These are phyloP conservation scores for Hippocampus kuda DNA, from an alignment of 2,797 vertebrate genomes.

Conservation along the genomic window DNA sequence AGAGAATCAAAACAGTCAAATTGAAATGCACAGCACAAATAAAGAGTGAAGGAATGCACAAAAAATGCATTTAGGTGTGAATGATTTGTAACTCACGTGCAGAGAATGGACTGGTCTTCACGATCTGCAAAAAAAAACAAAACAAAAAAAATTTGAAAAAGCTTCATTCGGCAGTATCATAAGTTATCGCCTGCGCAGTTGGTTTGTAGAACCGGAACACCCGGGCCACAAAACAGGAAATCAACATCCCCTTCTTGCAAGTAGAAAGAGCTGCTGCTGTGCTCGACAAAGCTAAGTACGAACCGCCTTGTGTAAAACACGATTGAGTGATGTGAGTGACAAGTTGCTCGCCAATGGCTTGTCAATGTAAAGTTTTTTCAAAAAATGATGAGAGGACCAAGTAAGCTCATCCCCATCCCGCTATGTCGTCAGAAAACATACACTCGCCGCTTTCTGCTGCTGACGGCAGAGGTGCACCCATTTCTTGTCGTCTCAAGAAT, in stretches of 20 bases:
- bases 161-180: neutral
- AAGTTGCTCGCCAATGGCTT: no score
- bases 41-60: neutral
- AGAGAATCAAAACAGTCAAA: neutral
- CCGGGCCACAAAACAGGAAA: conserved; percentile 55
- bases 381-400: no score
- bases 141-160: no score
- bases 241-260: conserved; percentile 56
- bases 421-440: no score
- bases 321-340: neutral
- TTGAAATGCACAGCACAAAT: neutral
- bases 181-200: conserved; percentile 24
- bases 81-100: conserved; percentile 83
- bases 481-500: neutral
- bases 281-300: neutral
- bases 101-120: conserved; percentile 97
- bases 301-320: neutral
- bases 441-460: neutral
- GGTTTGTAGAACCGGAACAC: conserved; percentile 41
- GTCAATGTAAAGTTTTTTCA: no score
- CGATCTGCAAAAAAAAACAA: conserved; percentile 61
- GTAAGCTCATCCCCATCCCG: no score
- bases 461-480: neutral
- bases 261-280: conserved; percentile 25
- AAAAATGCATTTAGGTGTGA: neutral